Evolutionary conservation across 2,797 vertebrate genomes (phyloP), one percentile per base, ranked within the genome.

Genomic region (Brachyrhaphis roseni): DNA sequence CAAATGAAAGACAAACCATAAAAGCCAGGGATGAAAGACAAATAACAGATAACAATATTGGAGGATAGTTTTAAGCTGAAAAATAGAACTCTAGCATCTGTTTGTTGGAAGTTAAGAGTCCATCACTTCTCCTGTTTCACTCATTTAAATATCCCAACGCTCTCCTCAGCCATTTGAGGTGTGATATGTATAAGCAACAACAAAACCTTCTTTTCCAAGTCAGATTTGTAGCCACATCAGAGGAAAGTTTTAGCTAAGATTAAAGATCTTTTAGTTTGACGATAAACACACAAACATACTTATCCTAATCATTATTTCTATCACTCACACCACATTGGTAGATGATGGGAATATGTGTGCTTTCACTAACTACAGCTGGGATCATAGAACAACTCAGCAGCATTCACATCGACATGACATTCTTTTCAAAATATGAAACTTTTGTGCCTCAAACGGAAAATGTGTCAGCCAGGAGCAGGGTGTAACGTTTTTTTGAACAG

Each of bases 221-320:
- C 82, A 76, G 74, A 77, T 73, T 82, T 84, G 81, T 66, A 81
- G 77, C 80, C 82, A 77, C 74, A 86, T 76, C 78, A 79, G 73
- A 82, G 39, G 73, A 87, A 80, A 79, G 62, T 82, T 88, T 84
- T 10, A 88, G 68, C 75, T 79, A 55, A 74, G 85, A 81, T 72
- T 28, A 71, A n/a, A 45, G 41, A 2, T 28, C 26, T n/a, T 26
- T 62, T 45, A 71, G 12, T 45, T 71, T 45, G 43, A 71, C 6
- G 1, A 43, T 45, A 45, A 45, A 45, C 41, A 71, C 12, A 45
- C 41, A 45, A 68, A 45, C 26, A 28, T 70, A 43, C 0, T 34
- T 70, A 23, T 43, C 23, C 39, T 70, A 15, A 45, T 28, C 26
- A 71, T 70, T 12, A 71, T 8, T 16, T 71, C 41, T 45, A n/a